phyloP scores from a whole-genome alignment of 2,888 invertebrate genomes.

The Pseudococcus longispinus region DNA sequence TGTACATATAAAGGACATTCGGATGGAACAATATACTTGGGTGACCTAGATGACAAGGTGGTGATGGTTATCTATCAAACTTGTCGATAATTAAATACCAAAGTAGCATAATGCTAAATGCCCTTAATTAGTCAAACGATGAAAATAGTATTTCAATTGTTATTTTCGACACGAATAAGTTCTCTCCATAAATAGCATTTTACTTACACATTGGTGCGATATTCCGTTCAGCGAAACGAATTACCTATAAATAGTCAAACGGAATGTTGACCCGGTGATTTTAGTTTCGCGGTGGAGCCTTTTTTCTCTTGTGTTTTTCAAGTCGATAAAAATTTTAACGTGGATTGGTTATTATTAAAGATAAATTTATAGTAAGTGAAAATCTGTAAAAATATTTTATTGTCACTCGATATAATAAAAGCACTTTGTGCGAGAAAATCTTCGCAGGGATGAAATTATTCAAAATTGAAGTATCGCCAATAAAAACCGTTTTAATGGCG shows the following conservation, averaged over 20 bases:
- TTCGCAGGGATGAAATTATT: not conserved
- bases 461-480: conserved; percentile 45
- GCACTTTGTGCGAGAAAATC: not conserved
- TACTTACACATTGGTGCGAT: not conserved
- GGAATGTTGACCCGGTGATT: conserved; percentile 29
- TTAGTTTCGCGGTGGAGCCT: not conserved
- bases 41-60: conserved; percentile 22
- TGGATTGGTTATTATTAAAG: not conserved
- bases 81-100: not conserved
- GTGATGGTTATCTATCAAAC: conserved; percentile 18
- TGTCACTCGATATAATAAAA: not conserved
- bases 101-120: conserved; percentile 4
- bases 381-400: not conserved
- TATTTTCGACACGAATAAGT: conserved; percentile 41
- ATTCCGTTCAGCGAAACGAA: conserved; percentile 18
- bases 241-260: conserved; percentile 23
- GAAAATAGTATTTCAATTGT: conserved; percentile 23
- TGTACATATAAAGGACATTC: not conserved
- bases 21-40: not conserved
- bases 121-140: conserved; percentile 29
- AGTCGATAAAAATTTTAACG: not conserved
- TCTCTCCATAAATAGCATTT: conserved; percentile 42
- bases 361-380: conserved; percentile 3
- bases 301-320: not conserved
- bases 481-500: conserved; percentile 32